Conservation (phyloP, 2,797 vertebrate genomes). For the Typhlichthys eigenmanni region DNA sequence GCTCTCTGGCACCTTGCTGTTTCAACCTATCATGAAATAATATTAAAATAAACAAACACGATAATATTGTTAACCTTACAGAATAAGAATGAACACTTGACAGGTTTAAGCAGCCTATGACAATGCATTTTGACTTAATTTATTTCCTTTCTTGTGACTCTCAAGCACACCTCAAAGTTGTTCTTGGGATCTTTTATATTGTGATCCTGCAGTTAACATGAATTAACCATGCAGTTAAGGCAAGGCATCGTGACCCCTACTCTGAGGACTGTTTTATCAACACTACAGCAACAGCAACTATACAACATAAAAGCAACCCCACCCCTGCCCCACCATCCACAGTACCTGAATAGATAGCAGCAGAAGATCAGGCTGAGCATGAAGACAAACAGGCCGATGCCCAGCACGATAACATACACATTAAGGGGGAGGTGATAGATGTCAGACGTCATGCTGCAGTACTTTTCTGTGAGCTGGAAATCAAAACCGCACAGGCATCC, state of each 20-base stretch:
- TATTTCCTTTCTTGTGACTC: too few relatives aligned
- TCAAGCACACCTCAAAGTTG: too few relatives aligned
- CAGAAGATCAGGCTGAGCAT: conserved; percentile 87
- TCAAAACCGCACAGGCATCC: conserved; percentile 81
- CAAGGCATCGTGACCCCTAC: background rate
- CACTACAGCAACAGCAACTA: conserved; percentile 21
- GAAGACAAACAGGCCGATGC: conserved; percentile 84
- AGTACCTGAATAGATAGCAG: conserved; percentile 85
- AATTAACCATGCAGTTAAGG: too few relatives aligned
- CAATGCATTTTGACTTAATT: too few relatives aligned
- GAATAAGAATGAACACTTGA: too few relatives aligned
- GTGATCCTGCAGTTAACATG: too few relatives aligned
- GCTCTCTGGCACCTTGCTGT: conserved; percentile 82
- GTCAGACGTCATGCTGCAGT: conserved; percentile 82
- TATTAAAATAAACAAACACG: too few relatives aligned
- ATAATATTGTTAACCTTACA: too few relatives aligned
- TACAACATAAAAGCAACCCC: background rate
- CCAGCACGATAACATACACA: conserved; percentile 82
- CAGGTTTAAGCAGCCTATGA: too few relatives aligned
- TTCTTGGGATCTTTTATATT: too few relatives aligned
- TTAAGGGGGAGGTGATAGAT: conserved; percentile 83
- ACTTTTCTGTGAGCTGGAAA: conserved; percentile 75
- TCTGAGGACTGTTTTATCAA: conserved; percentile 30
- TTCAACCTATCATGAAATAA: conserved; percentile 70
- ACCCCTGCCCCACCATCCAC: conserved; percentile 1